Base-by-base conservation (phyloP, 2,113 vertebrate species). In the Pteropus alecto region DNA sequence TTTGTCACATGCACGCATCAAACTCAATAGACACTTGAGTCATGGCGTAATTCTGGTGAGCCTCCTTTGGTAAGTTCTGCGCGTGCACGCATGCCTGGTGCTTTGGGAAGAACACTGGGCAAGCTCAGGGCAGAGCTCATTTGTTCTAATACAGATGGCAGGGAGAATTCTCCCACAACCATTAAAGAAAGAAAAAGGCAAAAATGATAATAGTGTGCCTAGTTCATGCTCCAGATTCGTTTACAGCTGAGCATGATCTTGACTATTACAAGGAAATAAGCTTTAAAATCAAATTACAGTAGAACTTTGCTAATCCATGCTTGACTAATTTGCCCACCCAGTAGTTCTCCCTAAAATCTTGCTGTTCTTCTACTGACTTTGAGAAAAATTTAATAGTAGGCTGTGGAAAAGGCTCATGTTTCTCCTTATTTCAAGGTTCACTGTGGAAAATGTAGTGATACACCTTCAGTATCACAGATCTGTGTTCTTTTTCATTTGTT, bases 251-350 rank as follows among this genome's bases (percentile, higher is more conserved):
- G n/a, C 35, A 0, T 24, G 79, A 43, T 82, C 91, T 77, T 93
- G 70, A 61, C 11, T 70, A 35, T 56, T 38, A 87, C 43, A 68
- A 95, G 96, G 91, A 97, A 97, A 91, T 74, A 87, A 83, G 90
- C 90, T 76, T 95, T 76, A 58, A 92, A 96, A 93, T 89, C 97
- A 86, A 95, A 90, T 96, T 87, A 93, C 54, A 38, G 86, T 86
- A 95, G 51, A 90, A 95, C 95, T 93, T 96, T 35, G 61, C 76
- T 83, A 78, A 84, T 76, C 94, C 63, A 61, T 91, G 94, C 94
- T 85, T 97, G 90, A 97, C 96, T 96, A 87, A 96, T 95, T 96
- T 94, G 94, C 97, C 97, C 78, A 95, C 89, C 94, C 89, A 87
- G 94, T 77, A 90, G 89, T 90, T 92, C 88, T 87, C 15, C 26